Percentiles rank a stretch among this genome's conserved stretches.
Evolutionary conservation across 2,888 invertebrate species (phyloP).

Genomic region (Orthosia cruda): DNA sequence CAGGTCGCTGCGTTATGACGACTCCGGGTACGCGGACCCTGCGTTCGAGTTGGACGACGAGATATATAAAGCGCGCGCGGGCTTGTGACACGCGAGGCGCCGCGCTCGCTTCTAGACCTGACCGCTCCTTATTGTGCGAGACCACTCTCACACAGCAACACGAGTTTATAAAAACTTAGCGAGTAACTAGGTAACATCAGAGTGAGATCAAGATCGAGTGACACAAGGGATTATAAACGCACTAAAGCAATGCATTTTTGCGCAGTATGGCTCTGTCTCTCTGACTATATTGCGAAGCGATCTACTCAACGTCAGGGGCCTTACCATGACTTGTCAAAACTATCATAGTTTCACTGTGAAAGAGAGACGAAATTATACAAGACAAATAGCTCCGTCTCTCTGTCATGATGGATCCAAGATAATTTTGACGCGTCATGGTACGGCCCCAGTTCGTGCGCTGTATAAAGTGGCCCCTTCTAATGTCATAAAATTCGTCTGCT

Average conservation of each 20-base stretch:
- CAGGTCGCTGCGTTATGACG: slow-evolving; percentile 93
- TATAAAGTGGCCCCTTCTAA: slow-evolving; percentile 4
- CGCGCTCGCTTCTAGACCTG: slow-evolving; percentile 85
- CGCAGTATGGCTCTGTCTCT: no score
- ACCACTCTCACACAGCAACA: not conserved
- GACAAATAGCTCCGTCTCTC: no score
- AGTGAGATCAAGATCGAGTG: not conserved
- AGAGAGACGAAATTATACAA: no score
- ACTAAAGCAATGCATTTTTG: not conserved
- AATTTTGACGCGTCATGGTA: no score
- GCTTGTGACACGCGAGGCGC: slow-evolving; percentile 90
- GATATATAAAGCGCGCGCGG: slow-evolving; percentile 92
- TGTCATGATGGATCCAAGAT: no score
- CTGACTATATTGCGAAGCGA: no score
- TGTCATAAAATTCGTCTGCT: slow-evolving; percentile 26
- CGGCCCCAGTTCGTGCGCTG: not conserved
- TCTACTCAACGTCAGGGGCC: no score
- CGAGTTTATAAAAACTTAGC: not conserved
- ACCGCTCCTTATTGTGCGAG: slow-evolving; percentile 12
- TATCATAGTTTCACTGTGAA: no score
- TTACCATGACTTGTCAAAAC: no score
- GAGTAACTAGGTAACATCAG: not conserved
- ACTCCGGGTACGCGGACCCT: slow-evolving; percentile 94
- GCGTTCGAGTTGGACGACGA: slow-evolving; percentile 94
- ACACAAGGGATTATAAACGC: not conserved